Base-by-base conservation (phyloP, 2,113 vertebrate genomes). In the Sialia sialis region DNA sequence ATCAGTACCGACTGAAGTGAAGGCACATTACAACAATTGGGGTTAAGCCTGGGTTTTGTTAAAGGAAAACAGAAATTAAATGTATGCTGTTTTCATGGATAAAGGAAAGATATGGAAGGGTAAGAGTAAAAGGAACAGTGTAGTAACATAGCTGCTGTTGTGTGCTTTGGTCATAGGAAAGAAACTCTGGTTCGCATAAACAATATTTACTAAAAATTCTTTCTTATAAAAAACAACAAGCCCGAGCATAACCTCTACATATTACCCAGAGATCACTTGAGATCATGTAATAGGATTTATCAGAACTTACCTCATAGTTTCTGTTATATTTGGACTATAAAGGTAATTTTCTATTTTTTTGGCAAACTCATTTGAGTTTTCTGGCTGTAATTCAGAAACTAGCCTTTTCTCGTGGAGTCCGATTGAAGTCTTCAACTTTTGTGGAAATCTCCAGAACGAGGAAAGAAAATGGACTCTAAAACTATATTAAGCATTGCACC, bases 321-420 rank as follows among this genome's bases (percentile, higher is more conserved):
- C 70, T 94, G 79, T 94, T 86, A 39, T 92, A 95, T 92, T 91
- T 97, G 85, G 76, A 83, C 59, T 64, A 68, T 60, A 91, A 94
- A 84, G 64, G 90, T 73, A 94, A 87, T 93, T 90, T 94, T 68
- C 68, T 84, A 21, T 76, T 72, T 91, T 80, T 95, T 87, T 93
- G 84, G 93, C 85, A 93, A 92, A 87, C 36, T 69, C 58, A 32
- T 25, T 7, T 51, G 70, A 74, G 29, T 73, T 93, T 97, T 92
- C 70, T 94, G 94, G 85, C 70, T 80, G 27, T 18, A 12, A 60
- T 92, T 94, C 94, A 95, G 77, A 64, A 94, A 74, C 43, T 82
- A 90, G 80, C 11, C 3, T 90, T 92, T 91, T 89, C 85, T 95
- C 58, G 55, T 84, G 34, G 49, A 94, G 55, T 87, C 56, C 73